Evolutionary conservation across 2,113 vertebrate species (phyloP).

Genomic region (Pterocles burchelli): DNA sequence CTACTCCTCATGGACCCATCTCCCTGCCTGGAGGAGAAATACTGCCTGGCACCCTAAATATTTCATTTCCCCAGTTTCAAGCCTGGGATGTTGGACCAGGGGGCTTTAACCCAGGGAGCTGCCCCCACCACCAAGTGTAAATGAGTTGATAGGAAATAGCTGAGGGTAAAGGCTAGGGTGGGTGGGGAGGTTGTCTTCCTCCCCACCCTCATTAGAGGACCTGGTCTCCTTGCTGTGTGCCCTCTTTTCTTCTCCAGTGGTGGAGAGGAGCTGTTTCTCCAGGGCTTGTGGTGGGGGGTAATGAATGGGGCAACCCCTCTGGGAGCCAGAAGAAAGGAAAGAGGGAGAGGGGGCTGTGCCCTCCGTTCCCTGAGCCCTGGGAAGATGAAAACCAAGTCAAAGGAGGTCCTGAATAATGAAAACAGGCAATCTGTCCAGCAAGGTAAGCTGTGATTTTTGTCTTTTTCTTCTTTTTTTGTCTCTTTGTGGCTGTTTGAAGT

Average conservation of each 20-base stretch:
- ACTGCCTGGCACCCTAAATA: neutral
- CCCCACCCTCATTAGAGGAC: neutral
- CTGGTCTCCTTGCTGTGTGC: fast-evolving
- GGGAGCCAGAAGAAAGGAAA: neutral
- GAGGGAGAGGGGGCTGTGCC: neutral
- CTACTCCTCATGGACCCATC: neutral
- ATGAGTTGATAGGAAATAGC: constrained; percentile 38
- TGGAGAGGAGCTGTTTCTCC: neutral
- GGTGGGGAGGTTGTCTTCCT: neutral
- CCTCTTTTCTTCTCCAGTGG: neutral
- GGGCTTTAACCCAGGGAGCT: neutral
- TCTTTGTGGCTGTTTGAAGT: neutral
- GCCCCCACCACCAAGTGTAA: neutral
- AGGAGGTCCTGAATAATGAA: neutral
- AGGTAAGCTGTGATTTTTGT: neutral
- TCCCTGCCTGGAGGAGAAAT: fast-evolving
- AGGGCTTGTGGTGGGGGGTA: neutral
- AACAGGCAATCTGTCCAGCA: neutral
- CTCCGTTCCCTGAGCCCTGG: neutral
- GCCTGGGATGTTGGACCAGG: neutral
- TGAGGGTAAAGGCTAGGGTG: constrained; percentile 6
- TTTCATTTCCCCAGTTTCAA: fast-evolving
- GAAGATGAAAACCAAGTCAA: neutral
- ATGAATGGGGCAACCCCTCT: neutral
- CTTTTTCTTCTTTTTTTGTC: neutral